Percentiles rank a stretch among this genome's conserved stretches.
phyloP scores from a whole-genome alignment of 2,888 invertebrate genomes.

The Lasius platythorax region DNA sequence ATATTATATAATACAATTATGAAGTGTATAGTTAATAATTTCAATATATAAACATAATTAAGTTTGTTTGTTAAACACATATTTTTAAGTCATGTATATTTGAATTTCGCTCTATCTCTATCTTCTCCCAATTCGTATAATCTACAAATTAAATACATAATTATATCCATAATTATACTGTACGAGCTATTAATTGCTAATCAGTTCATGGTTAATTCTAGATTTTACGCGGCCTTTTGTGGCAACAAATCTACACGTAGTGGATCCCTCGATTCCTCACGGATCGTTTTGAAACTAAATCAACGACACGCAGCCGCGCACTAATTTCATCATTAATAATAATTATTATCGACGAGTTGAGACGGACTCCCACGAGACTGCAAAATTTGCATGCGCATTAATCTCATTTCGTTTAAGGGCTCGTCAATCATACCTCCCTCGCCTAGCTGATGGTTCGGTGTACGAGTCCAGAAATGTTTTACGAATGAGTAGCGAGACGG shows the following conservation, averaged over 20 bases:
- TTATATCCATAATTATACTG: neutral
- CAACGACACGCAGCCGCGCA: conserved; percentile 40
- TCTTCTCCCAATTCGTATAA: neutral
- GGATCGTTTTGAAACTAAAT: neutral
- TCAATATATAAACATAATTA: conserved; percentile 11
- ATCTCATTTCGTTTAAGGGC: conserved; percentile 79
- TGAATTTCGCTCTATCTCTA: neutral
- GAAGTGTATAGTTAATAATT: neutral
- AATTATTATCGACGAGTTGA: conserved; percentile 69
- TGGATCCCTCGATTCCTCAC: neutral
- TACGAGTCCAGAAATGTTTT: conserved; percentile 57
- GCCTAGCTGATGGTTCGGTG: conserved; percentile 50
- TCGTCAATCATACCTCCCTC: conserved; percentile 77
- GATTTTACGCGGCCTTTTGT: neutral
- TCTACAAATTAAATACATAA: neutral
- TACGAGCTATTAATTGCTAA: conserved; percentile 9
- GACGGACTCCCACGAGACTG: conserved; percentile 51
- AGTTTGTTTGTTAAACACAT: neutral
- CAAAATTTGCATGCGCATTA: conserved; percentile 77
- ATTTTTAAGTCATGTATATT: neutral
- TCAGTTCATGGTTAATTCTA: neutral
- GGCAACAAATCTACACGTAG: neutral
- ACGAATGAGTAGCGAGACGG: conserved; percentile 64
- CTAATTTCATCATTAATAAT: conserved; percentile 73
- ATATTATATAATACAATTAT: neutral